Base-by-base conservation (phyloP, 2,113 vertebrate genomes). In the Ranitomeya imitator region DNA sequence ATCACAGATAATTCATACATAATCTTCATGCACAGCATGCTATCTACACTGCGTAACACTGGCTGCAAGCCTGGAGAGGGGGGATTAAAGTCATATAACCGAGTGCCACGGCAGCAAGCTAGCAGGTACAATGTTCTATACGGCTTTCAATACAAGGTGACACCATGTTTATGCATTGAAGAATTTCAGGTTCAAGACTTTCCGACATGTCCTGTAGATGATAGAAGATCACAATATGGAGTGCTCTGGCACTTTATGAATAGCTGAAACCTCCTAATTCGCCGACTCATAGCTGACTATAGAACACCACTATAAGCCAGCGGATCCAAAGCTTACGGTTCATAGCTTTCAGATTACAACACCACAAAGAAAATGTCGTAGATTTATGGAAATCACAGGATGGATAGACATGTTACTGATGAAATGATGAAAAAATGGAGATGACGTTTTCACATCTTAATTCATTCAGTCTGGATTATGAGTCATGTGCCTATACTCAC, bases 1-100 rank as follows among this genome's bases (percentile, higher is more conserved):
- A 74, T 74, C 52, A 85, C 54, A 85, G 67, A 74, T 74, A 54
- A 52, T 37, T 73, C 69, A 59, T 85, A 59, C 16, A 18, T 73
- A 74, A 57, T 85, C 67, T 31, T 51, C 51, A 57, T 69, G 16
- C 45, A 26, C 78, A 80, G 78, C 78, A 80, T 57, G 73, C 45
- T 21, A 52, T 9, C 73, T 57, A 9, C 55, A 57, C 55, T 12
- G 63, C 6, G 63, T 2, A 21, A 10, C 73, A 52, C 37, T 11
- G 6, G 1, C 5, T 45, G 71, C 71, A 11, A 5, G 52, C 18
- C 1, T 37, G 16, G 37, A 16, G 9, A 1, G 45, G 14, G 10
- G 73, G 23, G 37, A 10, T 18, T 67, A 67, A 11, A 67, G 65
- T 9, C 11, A 23, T n/a, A 12, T 23, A 14, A 26, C 26, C 4